Conservation (phyloP, 2,888 invertebrate species). For the Abrostola tripartita region DNA sequence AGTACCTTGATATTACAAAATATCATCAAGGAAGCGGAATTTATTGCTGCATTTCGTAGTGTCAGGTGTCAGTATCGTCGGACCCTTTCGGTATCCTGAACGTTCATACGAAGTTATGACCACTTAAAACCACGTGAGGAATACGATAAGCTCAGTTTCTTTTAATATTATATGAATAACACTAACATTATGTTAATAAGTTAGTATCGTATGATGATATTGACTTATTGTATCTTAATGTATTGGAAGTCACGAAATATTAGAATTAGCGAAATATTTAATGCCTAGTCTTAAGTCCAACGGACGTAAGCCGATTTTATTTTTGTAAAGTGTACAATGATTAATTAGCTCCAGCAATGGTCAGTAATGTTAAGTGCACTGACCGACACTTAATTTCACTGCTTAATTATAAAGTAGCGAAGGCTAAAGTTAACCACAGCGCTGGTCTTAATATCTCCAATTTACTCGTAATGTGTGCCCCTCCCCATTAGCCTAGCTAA, state of each 20-base stretch:
- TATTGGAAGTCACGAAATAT: too few relatives aligned
- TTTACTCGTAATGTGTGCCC: constrained; percentile 39
- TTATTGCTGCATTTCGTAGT: constrained; percentile 1
- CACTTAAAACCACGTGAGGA: background rate
- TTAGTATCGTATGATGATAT: too few relatives aligned
- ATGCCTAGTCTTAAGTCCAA: background rate
- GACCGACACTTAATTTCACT: constrained; percentile 40
- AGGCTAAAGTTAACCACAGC: constrained; percentile 49
- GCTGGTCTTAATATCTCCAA: constrained; percentile 44
- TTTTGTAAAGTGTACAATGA: background rate
- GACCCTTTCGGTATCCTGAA: background rate
- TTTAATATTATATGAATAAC: too few relatives aligned
- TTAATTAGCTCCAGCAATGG: constrained; percentile 16
- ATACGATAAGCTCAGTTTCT: too few relatives aligned
- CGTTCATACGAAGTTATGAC: background rate
- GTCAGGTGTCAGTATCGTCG: background rate
- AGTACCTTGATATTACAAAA: too few relatives aligned
- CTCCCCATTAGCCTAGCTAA: constrained; percentile 47
- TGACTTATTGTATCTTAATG: too few relatives aligned
- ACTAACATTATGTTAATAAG: too few relatives aligned
- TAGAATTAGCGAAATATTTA: too few relatives aligned
- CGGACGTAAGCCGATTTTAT: background rate
- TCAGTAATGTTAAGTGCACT: constrained; percentile 22
- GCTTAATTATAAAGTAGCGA: constrained; percentile 41
- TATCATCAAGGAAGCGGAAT: background rate